Evolutionary conservation across 2,113 vertebrate species (phyloP).

Genomic region (Tylochromis polylepis): DNA sequence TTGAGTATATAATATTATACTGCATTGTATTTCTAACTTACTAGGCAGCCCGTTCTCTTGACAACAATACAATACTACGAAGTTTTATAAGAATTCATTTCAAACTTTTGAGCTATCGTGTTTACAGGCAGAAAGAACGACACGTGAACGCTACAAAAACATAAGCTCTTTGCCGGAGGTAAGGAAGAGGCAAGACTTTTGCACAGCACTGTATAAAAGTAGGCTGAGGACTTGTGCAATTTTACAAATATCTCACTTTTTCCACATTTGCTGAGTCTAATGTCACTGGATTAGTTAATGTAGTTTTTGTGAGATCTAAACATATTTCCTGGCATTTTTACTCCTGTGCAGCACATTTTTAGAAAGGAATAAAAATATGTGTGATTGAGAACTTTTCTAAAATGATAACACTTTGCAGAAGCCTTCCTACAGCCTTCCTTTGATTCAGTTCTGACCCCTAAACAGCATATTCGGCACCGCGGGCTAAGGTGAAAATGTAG

Average conservation of each 20-base stretch:
- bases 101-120: background rate
- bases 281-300: fast-evolving
- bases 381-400: background rate
- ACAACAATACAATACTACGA: background rate
- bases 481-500: background rate
- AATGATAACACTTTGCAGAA: background rate
- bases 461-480: background rate
- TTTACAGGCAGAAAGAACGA: background rate
- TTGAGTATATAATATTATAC: fast-evolving
- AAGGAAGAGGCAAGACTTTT: background rate
- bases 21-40: background rate
- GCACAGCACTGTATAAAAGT: background rate
- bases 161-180: fast-evolving
- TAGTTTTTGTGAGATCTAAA: background rate
- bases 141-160: background rate
- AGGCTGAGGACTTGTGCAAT: background rate
- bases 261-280: background rate
- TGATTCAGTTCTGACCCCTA: fast-evolving
- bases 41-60: background rate
- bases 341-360: background rate
- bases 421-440: background rate
- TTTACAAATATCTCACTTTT: too few relatives aligned
- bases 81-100: background rate
- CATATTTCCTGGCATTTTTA: fast-evolving
- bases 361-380: background rate